Evolutionary conservation across 1,140 invertebrate species (phyloP).

Genomic region (Palaemon carinicauda): DNA sequence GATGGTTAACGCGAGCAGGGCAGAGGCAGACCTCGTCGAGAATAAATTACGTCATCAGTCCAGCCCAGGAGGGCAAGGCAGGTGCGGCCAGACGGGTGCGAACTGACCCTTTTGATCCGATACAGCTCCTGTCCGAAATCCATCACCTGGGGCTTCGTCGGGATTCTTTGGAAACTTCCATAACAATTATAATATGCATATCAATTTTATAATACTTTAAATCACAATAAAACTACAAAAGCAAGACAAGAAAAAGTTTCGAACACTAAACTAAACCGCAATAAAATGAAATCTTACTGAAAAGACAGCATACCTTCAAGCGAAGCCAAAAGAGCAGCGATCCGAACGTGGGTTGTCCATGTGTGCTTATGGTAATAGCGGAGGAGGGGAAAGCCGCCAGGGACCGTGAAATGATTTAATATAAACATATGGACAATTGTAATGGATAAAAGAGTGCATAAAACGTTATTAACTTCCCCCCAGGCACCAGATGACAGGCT

Average conservation of each 20-base stretch:
- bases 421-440: slow-evolving; percentile 56
- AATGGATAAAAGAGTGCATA: slow-evolving; percentile 55
- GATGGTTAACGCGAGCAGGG: too few relatives aligned
- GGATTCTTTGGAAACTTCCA: too few relatives aligned
- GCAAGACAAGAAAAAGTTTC: neutral
- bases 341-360: slow-evolving; percentile 5
- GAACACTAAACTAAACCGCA: neutral
- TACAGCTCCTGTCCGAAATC: too few relatives aligned
- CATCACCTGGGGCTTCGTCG: too few relatives aligned
- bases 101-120: too few relatives aligned
- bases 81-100: too few relatives aligned
- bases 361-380: slow-evolving; percentile 50
- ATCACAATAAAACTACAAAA: neutral
- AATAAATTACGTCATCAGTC: too few relatives aligned
- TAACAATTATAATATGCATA: neutral
- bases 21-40: too few relatives aligned
- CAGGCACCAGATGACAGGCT: slow-evolving; percentile 37
- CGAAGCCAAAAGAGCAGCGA: neutral
- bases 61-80: too few relatives aligned
- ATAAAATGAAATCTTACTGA: neutral
- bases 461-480: slow-evolving; percentile 46
- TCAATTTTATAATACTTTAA: neutral
- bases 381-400: slow-evolving; percentile 21
- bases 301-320: neutral
- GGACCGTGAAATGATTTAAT: slow-evolving; percentile 53